These are phyloP conservation scores for Dicyrtomina minuta DNA, from an alignment of 2,888 invertebrate genomes.

Conservation along the genomic window DNA sequence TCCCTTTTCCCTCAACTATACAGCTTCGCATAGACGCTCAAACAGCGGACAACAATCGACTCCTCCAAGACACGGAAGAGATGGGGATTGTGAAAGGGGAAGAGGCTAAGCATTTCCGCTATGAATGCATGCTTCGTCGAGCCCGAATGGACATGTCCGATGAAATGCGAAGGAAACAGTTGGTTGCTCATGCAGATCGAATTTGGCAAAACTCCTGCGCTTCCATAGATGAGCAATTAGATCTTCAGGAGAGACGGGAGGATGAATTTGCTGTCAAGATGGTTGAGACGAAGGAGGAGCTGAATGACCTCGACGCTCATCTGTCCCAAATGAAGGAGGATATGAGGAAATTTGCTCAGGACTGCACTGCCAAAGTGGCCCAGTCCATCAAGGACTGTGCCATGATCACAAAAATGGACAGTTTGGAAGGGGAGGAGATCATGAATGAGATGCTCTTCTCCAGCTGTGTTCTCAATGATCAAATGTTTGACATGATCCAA, in stretches of 20 bases:
- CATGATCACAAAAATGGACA: constrained; percentile 24
- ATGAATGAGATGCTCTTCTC: constrained; percentile 23
- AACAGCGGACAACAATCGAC: constrained; percentile 33
- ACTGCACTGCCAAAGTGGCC: constrained; percentile 36
- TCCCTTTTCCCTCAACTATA: not conserved
- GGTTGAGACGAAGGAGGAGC: constrained; percentile 18
- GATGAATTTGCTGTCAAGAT: constrained; percentile 10
- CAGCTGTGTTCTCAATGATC: constrained; percentile 32
- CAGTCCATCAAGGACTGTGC: constrained; percentile 31
- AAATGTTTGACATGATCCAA: constrained; percentile 43
- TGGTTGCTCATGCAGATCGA: constrained; percentile 38
- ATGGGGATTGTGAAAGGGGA: constrained; percentile 44
- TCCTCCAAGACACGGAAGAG: constrained; percentile 46
- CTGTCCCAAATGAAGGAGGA: constrained; percentile 5
- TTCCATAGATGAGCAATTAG: constrained; percentile 36
- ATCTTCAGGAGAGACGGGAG: constrained; percentile 32
- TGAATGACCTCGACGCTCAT: constrained; percentile 18
- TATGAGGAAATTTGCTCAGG: constrained; percentile 34
- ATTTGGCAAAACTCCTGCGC: constrained; percentile 41
- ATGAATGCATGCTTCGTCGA: constrained; percentile 43
- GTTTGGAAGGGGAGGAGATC: constrained; percentile 19
- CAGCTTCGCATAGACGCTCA: constrained; percentile 24
- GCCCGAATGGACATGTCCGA: constrained; percentile 46
- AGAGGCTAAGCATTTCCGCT: constrained; percentile 51
- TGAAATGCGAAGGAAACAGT: constrained; percentile 46